A percentile compares a stretch with the other conserved stretches of the same genome.
Conservation (phyloP, 2,888 invertebrate genomes). For the Polymixis lichenea region DNA sequence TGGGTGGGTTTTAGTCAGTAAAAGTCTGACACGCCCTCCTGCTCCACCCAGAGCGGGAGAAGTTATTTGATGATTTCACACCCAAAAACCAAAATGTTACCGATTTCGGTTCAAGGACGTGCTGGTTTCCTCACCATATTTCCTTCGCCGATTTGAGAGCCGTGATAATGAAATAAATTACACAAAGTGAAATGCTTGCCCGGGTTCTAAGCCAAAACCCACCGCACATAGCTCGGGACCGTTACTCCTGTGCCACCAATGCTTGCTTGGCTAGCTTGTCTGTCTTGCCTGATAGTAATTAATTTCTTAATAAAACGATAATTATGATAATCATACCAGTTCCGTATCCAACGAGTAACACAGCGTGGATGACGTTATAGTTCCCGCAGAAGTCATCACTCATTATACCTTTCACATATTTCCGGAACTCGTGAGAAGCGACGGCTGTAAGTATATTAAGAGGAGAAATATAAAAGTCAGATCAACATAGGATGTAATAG, state of each 20-base stretch:
- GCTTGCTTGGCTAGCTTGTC: neutral
- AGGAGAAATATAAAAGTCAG: neutral
- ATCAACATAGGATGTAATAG: neutral
- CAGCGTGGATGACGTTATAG: neutral
- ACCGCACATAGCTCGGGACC: too few relatives aligned
- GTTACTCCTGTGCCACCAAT: too few relatives aligned
- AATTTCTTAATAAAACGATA: neutral
- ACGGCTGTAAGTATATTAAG: neutral
- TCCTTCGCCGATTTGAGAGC: neutral
- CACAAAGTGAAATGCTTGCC: neutral
- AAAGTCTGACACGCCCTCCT: too few relatives aligned
- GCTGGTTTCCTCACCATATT: neutral
- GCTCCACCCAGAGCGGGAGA: too few relatives aligned
- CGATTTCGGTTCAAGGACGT: too few relatives aligned
- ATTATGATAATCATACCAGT: conserved; percentile 2
- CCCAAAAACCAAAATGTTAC: too few relatives aligned
- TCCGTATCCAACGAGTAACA: conserved; percentile 13
- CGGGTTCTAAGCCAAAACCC: neutral
- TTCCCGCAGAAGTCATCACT: neutral
- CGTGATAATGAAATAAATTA: neutral
- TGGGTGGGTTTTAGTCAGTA: too few relatives aligned
- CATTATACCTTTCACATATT: neutral
- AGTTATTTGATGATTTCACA: too few relatives aligned
- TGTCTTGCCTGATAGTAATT: too few relatives aligned
- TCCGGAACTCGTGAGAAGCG: neutral